Conservation (phyloP, 2,888 invertebrate species). For the Gryllus longicercus region DNA sequence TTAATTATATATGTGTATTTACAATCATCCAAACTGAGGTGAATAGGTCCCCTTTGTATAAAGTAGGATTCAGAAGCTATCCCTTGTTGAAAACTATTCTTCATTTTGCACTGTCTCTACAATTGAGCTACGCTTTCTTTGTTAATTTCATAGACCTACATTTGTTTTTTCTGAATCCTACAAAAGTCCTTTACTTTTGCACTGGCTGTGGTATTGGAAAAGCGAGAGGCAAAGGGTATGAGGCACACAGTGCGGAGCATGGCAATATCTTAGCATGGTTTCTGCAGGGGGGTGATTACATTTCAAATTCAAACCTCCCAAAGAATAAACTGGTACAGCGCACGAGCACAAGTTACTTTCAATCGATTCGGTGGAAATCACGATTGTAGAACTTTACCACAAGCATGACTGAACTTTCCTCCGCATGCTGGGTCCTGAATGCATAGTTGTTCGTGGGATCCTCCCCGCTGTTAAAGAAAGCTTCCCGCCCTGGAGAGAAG, state of each 20-base stretch:
- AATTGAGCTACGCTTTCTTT: not conserved
- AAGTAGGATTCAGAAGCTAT: not conserved
- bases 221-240: not conserved
- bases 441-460: no score
- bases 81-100: not conserved
- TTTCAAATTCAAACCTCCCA: no score
- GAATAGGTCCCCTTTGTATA: not conserved
- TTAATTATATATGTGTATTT: not conserved
- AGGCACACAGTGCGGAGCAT: not conserved
- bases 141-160: not conserved
- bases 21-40: not conserved
- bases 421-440: no score
- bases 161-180: not conserved
- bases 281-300: not conserved
- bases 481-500: no score
- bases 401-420: no score
- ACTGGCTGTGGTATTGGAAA: not conserved
- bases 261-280: not conserved
- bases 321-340: no score
- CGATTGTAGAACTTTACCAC: no score
- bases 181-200: not conserved
- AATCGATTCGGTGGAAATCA: no score
- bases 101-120: no score
- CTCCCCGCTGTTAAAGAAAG: no score
- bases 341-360: no score